phyloP scores from a whole-genome alignment of 2,888 invertebrate species.

The Dioctria rufipes region DNA sequence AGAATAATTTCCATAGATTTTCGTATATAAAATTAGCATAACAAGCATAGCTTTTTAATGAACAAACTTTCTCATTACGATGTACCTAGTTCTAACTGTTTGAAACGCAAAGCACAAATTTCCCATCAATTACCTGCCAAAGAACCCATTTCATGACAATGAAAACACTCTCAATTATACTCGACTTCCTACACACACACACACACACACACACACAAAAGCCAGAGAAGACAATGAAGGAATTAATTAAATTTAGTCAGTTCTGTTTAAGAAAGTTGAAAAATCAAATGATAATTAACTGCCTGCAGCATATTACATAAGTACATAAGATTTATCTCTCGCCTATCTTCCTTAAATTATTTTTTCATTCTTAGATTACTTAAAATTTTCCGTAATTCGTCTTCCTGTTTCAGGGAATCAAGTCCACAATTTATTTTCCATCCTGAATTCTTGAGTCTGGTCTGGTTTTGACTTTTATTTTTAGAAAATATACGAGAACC shows the following conservation, averaged over 20 bases:
- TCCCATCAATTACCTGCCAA: constrained; percentile 24
- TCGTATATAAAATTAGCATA: constrained; percentile 7
- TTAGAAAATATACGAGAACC: background rate
- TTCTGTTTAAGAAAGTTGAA: no score
- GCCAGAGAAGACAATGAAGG: background rate
- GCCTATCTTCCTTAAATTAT: no score
- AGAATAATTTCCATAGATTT: background rate
- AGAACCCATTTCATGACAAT: background rate
- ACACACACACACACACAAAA: no score
- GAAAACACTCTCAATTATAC: background rate
- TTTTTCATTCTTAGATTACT: no score
- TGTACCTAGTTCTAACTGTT: no score
- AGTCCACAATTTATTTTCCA: background rate
- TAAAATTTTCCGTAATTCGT: background rate
- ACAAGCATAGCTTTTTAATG: constrained; percentile 2
- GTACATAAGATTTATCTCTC: no score
- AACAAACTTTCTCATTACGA: background rate
- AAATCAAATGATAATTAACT: no score
- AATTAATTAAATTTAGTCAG: background rate
- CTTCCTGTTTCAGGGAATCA: background rate
- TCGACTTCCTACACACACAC: constrained; percentile 5
- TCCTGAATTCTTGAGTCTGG: background rate
- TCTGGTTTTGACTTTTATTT: background rate
- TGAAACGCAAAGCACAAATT: background rate
- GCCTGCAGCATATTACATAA: no score